These are phyloP conservation scores for Dromococcyx pavoninus DNA, from an alignment of 2,797 vertebrate genomes.

Conservation along the genomic window DNA sequence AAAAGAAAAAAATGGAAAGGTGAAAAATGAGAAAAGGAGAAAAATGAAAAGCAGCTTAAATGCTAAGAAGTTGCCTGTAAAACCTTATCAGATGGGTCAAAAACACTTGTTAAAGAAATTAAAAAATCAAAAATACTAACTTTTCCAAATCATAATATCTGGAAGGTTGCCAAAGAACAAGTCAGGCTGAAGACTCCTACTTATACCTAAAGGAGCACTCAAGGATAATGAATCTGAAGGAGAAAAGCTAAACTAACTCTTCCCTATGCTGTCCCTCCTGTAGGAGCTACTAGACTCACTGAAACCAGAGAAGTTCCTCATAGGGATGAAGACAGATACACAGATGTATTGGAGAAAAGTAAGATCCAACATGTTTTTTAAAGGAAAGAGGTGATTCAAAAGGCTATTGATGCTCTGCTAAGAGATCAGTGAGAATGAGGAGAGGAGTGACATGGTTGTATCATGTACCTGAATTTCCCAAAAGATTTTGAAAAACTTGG, in stretches of 20 bases:
- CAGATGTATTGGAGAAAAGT: background rate
- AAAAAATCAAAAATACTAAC: background rate
- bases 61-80: background rate
- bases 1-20: background rate
- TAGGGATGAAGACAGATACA: background rate
- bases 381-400: background rate
- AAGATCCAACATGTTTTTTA: background rate
- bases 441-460: background rate
- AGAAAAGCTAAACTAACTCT: background rate
- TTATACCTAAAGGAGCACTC: background rate
- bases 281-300: background rate
- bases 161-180: background rate
- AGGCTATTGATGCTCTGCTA: background rate
- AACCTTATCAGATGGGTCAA: background rate
- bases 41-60: background rate
- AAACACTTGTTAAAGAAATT: background rate
- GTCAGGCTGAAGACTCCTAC: background rate
- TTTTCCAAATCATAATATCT: background rate
- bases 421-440: background rate
- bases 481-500: background rate
- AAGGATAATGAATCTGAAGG: background rate
- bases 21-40: background rate
- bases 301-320: background rate
- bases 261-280: background rate
- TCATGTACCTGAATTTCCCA: background rate